Evolutionary conservation across 1,140 invertebrate genomes (phyloP).

Genomic region (Cephus cinctus): DNA sequence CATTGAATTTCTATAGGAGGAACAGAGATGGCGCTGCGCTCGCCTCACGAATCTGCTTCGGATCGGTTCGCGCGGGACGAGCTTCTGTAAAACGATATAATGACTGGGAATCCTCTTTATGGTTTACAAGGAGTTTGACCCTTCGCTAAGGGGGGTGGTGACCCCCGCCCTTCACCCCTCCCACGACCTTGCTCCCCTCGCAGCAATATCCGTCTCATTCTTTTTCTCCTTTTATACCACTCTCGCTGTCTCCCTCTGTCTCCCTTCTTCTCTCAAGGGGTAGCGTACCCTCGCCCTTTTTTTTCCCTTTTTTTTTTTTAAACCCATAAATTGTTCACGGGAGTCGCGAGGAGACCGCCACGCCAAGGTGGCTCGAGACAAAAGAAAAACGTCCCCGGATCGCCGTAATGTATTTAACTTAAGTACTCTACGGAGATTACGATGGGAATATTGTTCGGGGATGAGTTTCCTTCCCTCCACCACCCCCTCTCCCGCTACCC

Average conservation of each 20-base stretch:
- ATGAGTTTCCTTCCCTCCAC: no score
- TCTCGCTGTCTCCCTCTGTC: constrained; percentile 12
- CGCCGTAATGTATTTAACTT: constrained; percentile 53
- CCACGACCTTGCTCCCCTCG: no score
- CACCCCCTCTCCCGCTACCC: no score
- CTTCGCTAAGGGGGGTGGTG: constrained; percentile 31
- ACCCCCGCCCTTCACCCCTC: constrained; percentile 17
- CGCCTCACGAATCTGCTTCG: no score
- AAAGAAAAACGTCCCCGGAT: constrained; percentile 46
- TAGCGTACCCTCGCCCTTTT: constrained; percentile 19
- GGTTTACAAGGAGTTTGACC: constrained; percentile 55
- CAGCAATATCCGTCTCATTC: no score
- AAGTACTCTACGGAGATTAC: constrained; percentile 46
- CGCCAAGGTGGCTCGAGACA: constrained; percentile 46
- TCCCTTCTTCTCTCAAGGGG: constrained; percentile 24
- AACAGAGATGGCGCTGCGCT: no score
- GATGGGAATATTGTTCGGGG: constrained; percentile 48
- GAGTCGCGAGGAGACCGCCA: constrained; percentile 33
- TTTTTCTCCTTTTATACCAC: constrained; percentile 20
- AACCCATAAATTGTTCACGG: constrained; percentile 48
- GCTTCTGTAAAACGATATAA: constrained; percentile 49
- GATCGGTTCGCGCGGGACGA: constrained; percentile 26
- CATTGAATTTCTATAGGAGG: no score
- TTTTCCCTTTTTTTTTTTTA: constrained; percentile 32
- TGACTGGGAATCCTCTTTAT: constrained; percentile 56